Evolutionary conservation across 2,888 invertebrate genomes (phyloP).

Genomic region (Spodoptera littoralis): DNA sequence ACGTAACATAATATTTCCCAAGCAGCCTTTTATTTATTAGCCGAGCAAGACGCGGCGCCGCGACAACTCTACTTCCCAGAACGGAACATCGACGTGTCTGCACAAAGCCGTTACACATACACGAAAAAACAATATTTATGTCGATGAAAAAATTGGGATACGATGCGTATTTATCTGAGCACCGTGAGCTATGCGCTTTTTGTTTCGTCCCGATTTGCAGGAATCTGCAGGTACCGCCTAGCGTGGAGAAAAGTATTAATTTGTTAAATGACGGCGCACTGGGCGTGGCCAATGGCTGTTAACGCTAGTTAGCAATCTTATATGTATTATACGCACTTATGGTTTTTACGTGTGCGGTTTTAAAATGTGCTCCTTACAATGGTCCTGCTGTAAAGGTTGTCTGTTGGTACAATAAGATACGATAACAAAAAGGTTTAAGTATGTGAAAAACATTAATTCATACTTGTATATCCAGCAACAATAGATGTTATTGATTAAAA

Average conservation of each 20-base stretch:
- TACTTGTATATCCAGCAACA: no score
- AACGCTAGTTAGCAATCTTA: slow-evolving; percentile 50
- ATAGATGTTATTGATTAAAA: no score
- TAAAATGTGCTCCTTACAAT: slow-evolving; percentile 7
- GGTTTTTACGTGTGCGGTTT: neutral
- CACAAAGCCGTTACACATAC: slow-evolving; percentile 84
- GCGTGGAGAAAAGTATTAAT: slow-evolving; percentile 76
- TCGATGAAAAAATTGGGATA: slow-evolving; percentile 85
- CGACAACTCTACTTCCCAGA: slow-evolving; percentile 85
- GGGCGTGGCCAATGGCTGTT: slow-evolving; percentile 71
- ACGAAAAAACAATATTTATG: slow-evolving; percentile 88
- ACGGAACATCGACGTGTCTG: slow-evolving; percentile 81
- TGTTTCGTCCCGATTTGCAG: slow-evolving; percentile 82
- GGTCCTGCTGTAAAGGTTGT: slow-evolving; percentile 14
- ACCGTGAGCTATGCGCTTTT: slow-evolving; percentile 84
- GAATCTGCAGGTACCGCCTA: slow-evolving; percentile 83
- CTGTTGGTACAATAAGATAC: slow-evolving; percentile 12
- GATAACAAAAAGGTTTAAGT: slow-evolving; percentile 2
- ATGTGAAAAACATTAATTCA: no score
- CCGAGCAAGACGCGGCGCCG: slow-evolving; percentile 82
- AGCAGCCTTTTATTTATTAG: slow-evolving; percentile 88
- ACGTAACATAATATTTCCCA: slow-evolving; percentile 88
- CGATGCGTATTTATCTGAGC: slow-evolving; percentile 82
- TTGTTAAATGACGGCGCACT: slow-evolving; percentile 73
- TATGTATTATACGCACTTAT: slow-evolving; percentile 28